phyloP scores from a whole-genome alignment of 2,797 vertebrate species.

The Amphiprion clarkii region DNA sequence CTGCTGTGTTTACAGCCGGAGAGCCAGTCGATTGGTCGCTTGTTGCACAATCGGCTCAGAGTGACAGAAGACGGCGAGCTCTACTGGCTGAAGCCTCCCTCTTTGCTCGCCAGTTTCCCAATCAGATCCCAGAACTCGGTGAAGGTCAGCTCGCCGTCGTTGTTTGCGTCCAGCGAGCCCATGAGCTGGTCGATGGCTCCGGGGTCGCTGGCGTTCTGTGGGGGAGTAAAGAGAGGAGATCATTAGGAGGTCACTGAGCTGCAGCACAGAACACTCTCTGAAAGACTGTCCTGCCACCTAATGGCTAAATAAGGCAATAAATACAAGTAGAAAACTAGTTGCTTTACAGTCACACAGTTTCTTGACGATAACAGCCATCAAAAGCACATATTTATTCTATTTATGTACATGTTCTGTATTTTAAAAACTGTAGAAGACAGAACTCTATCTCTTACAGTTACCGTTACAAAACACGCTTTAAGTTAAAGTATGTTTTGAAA shows the following conservation, averaged over 20 bases:
- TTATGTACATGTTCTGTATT: neutral
- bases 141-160: constrained; percentile 87
- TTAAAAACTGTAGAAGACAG: neutral
- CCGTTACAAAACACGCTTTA: neutral
- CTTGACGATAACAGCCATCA: neutral
- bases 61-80: neutral
- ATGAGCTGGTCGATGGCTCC: constrained; percentile 80
- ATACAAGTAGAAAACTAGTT: neutral
- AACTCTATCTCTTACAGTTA: neutral
- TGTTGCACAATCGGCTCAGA: constrained; percentile 22
- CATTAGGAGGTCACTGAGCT: constrained; percentile 11
- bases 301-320: constrained; percentile 52
- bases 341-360: neutral
- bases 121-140: constrained; percentile 88
- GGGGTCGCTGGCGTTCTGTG: constrained; percentile 81
- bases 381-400: neutral
- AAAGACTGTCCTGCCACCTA: constrained; percentile 75
- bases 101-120: constrained; percentile 81
- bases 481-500: neutral
- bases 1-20: constrained; percentile 22
- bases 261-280: constrained; percentile 15
- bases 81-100: constrained; percentile 80
- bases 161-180: constrained; percentile 82
- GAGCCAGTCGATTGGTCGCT: neutral
- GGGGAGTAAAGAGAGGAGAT: constrained; percentile 54